These are phyloP conservation scores for Beris morrisii DNA, from an alignment of 2,888 invertebrate species.

Conservation along the genomic window DNA sequence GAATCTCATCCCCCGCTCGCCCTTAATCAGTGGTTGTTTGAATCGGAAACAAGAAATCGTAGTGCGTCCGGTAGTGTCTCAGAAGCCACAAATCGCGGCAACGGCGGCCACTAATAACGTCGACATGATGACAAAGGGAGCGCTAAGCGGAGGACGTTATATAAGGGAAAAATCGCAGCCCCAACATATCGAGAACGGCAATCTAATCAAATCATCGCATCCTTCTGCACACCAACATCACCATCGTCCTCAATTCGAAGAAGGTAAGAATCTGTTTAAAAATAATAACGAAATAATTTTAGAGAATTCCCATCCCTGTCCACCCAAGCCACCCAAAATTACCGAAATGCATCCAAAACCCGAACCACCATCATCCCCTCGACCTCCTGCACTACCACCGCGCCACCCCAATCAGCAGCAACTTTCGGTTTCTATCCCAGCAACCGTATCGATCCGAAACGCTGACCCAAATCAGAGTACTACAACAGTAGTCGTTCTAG, in stretches of 20 bases:
- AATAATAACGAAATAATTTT: not conserved
- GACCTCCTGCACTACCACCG: conserved; percentile 34
- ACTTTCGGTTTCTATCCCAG: conserved; percentile 35
- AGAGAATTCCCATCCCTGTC: conserved; percentile 22
- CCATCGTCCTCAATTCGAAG: conserved; percentile 13
- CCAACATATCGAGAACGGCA: not conserved
- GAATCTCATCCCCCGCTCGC: conserved; percentile 41
- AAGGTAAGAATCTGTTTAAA: conserved; percentile 23
- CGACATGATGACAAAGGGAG: conserved; percentile 21
- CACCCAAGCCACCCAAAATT: conserved; percentile 43
- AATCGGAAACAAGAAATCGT: conserved; percentile 51
- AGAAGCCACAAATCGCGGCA: conserved; percentile 23
- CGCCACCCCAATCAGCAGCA: conserved; percentile 41
- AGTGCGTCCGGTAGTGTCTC: conserved; percentile 37
- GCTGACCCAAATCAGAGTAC: conserved; percentile 25
- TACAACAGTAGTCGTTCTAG: not conserved
- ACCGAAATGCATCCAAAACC: conserved; percentile 39
- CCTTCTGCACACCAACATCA: not conserved
- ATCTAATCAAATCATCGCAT: not conserved
- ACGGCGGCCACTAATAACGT: conserved; percentile 12
- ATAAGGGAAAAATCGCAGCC: conserved; percentile 21
- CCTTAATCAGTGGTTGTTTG: conserved; percentile 52
- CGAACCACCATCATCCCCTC: conserved; percentile 6
- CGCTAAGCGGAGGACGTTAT: conserved; percentile 16
- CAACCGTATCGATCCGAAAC: conserved; percentile 23